Percentiles rank a stretch among this genome's conserved stretches.
These are phyloP conservation scores for Sarcophaga peregrina DNA, from an alignment of 1,140 invertebrate species.

Conservation along the genomic window DNA sequence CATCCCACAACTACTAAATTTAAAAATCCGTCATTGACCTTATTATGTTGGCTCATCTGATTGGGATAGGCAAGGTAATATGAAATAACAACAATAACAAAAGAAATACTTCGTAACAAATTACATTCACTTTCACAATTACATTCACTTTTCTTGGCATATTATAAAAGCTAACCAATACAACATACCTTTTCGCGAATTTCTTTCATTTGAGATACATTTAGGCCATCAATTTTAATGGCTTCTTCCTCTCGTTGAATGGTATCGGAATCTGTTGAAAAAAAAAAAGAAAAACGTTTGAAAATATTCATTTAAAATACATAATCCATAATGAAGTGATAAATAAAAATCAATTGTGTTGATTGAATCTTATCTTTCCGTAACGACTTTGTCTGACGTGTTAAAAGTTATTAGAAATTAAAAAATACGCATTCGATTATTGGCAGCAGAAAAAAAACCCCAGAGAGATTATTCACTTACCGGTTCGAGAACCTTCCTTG, in stretches of 20 bases:
- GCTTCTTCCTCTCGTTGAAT: constrained; percentile 93
- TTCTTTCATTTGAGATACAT: constrained; percentile 93
- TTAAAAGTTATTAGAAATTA: constrained; percentile 11
- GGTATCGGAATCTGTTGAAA: constrained; percentile 76
- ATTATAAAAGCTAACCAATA: background rate
- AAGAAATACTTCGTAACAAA: no score
- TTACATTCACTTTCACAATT: background rate
- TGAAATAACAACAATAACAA: no score
- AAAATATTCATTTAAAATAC: background rate
- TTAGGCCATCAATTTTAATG: constrained; percentile 95
- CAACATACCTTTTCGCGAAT: constrained; percentile 78
- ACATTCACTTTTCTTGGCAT: background rate
- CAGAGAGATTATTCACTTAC: constrained; percentile 66
- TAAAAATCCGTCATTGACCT: no score
- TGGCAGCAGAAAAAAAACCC: background rate
- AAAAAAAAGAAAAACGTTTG: constrained; percentile 28
- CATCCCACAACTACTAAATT: no score
- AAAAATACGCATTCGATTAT: background rate
- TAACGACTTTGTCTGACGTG: background rate
- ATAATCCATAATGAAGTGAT: background rate
- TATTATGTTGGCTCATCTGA: no score
- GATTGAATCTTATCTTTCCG: background rate
- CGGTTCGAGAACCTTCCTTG: constrained; percentile 85
- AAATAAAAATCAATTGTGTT: background rate
- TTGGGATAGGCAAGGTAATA: no score